Conservation (phyloP, 1,140 invertebrate genomes). For the Trachymyrmex cornetzi region DNA sequence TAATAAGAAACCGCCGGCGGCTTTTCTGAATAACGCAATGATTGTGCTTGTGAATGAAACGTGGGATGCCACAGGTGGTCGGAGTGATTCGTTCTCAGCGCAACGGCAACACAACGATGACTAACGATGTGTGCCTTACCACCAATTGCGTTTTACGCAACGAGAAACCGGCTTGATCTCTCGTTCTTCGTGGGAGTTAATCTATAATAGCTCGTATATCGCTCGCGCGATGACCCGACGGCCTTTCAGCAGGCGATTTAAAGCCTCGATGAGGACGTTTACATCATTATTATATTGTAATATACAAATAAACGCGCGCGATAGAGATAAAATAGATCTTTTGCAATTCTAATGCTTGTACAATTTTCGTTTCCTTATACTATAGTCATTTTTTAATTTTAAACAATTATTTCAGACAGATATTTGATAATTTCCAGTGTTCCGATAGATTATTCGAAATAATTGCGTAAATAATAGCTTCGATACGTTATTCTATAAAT, state of each 20-base stretch:
- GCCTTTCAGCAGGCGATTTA: conserved; percentile 28
- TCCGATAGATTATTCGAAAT: neutral
- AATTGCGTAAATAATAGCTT: neutral
- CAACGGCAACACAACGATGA: neutral
- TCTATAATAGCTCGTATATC: conserved; percentile 40
- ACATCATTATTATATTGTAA: conserved; percentile 7
- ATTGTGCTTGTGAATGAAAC: neutral
- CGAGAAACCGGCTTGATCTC: neutral
- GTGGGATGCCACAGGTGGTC: conserved; percentile 39
- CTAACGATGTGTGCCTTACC: neutral
- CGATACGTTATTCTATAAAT: neutral
- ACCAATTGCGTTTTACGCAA: conserved; percentile 5
- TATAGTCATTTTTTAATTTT: neutral
- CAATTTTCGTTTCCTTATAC: no score
- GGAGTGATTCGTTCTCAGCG: neutral
- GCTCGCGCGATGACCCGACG: conserved; percentile 53
- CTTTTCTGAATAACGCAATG: neutral
- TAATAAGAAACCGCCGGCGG: neutral
- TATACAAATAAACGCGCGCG: neutral
- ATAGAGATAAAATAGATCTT: neutral
- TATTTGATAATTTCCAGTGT: neutral
- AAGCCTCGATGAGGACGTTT: neutral
- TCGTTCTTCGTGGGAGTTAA: conserved; percentile 60
- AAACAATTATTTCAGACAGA: neutral
- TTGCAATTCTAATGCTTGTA: neutral